Percentiles rank a stretch among this genome's conserved stretches.
Conservation (phyloP, 2,888 invertebrate species). For the Cheilosia scutellata region DNA sequence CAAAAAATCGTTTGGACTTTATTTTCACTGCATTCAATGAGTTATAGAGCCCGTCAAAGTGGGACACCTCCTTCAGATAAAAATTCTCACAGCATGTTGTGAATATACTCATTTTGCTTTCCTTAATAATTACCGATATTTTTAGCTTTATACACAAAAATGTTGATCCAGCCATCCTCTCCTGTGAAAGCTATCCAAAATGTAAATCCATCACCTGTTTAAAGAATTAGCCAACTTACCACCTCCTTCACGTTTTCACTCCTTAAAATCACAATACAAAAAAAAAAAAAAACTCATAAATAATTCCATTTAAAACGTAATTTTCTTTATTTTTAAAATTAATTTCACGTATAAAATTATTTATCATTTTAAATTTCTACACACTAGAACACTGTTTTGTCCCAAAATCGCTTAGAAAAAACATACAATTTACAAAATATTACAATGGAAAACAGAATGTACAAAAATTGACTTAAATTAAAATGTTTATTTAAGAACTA, state of each 20-base stretch:
- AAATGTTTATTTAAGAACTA: background rate
- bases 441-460: constrained; percentile 35
- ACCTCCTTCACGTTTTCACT: background rate
- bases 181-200: too few species aligned
- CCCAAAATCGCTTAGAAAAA: constrained; percentile 29
- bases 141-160: too few species aligned
- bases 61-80: too few species aligned
- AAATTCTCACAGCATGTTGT: too few species aligned
- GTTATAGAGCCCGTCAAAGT: too few species aligned
- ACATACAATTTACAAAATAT: constrained; percentile 28
- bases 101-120: too few species aligned
- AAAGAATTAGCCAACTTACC: background rate
- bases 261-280: background rate
- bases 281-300: background rate
- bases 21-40: too few species aligned
- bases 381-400: constrained; percentile 62
- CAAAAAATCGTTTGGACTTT: too few species aligned
- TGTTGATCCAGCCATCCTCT: too few species aligned
- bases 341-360: constrained; percentile 66
- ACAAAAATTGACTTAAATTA: constrained; percentile 27
- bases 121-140: too few species aligned
- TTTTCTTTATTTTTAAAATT: constrained; percentile 69
- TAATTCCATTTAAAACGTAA: constrained; percentile 36
- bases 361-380: constrained; percentile 52
- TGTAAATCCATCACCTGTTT: too few species aligned